Base-by-base conservation (phyloP, 2,888 invertebrate genomes). In the Empis stercorea region DNA sequence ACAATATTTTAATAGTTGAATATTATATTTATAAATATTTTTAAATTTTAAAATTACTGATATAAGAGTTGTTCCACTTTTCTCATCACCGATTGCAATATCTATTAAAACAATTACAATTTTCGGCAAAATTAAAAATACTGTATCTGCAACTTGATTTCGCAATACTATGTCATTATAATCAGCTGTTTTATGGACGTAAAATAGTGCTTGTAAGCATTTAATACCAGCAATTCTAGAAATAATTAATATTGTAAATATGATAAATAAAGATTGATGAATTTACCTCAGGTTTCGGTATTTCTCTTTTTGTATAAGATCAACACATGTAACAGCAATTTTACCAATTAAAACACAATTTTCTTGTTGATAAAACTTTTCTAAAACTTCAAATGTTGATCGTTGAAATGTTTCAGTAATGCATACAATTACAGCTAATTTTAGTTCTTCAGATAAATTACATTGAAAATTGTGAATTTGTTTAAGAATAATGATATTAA, bases 291-390 rank as follows among this genome's bases (percentile, higher is more conserved):
- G 65, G 40, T 73, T 64, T 34, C 74, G 70, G 37, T 78, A 74
- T 60, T 76, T 80, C 61, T 87, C 86, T 32, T 69, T 64, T 60
- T 78, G 78, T 10, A 82, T 79, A 15, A 86, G 66, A 55, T 80
- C 77, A 2, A 81, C 69, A 14, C 79, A 73, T 1, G 80, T 72
- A 55, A 78, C 79, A 41, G 86, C 71, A 43, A 80, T 76, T 59
- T 81, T 79, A 4, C 80, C 80, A 41, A 86, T 58, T 55, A 78
- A 68, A 1, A 77, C 70, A 3, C 76, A 72, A 51, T 79, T 72
- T 45, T 74, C 69, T 49, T 76, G 71, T 17, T 70, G 64, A 55
- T 80, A 82, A 47, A 82, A 66, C 34, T 62, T 54, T 52, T 72
- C 69, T 15, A 80, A 61, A 9, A 78, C 70, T 50, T 76, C 73